A percentile compares a stretch with the other conserved stretches of the same genome.
Conservation (phyloP, 2,888 invertebrate genomes). For the Lagria hirta region DNA sequence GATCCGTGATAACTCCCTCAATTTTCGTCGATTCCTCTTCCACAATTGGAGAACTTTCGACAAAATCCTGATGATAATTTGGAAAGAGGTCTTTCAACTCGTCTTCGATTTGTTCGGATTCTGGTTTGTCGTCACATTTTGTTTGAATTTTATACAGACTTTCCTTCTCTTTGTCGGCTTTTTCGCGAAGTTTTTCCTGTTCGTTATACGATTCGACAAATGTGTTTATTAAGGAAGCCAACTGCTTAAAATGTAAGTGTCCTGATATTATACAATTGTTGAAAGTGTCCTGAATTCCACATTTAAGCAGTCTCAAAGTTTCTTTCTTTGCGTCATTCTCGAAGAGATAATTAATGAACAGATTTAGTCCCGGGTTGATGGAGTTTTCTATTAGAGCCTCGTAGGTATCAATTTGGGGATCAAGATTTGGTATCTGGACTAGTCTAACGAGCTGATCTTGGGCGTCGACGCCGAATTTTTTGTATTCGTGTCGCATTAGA, state of each 20-base stretch:
- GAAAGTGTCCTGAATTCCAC: slow-evolving; percentile 68
- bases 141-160: slow-evolving; percentile 75
- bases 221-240: slow-evolving; percentile 60
- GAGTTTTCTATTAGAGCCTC: slow-evolving; percentile 57
- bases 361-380: slow-evolving; percentile 36
- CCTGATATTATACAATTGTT: slow-evolving; percentile 61
- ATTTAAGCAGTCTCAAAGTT: slow-evolving; percentile 62
- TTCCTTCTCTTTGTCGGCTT: slow-evolving; percentile 71
- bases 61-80: slow-evolving; percentile 67
- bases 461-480: slow-evolving; percentile 33
- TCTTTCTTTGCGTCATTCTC: slow-evolving; percentile 23
- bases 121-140: slow-evolving; percentile 67
- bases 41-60: slow-evolving; percentile 52
- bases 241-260: slow-evolving; percentile 45
- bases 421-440: slow-evolving; percentile 57
- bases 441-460: slow-evolving; percentile 54
- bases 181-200: slow-evolving; percentile 69
- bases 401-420: slow-evolving; percentile 45
- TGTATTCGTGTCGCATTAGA: slow-evolving; percentile 39
- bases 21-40: slow-evolving; percentile 29
- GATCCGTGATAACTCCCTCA: slow-evolving; percentile 52
- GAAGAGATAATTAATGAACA: slow-evolving; percentile 37
- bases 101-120: slow-evolving; percentile 65
- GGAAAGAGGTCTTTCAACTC: slow-evolving; percentile 74
- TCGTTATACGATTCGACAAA: slow-evolving; percentile 75